Conservation (phyloP, 2,113 vertebrate species). For the Neogale vison region DNA sequence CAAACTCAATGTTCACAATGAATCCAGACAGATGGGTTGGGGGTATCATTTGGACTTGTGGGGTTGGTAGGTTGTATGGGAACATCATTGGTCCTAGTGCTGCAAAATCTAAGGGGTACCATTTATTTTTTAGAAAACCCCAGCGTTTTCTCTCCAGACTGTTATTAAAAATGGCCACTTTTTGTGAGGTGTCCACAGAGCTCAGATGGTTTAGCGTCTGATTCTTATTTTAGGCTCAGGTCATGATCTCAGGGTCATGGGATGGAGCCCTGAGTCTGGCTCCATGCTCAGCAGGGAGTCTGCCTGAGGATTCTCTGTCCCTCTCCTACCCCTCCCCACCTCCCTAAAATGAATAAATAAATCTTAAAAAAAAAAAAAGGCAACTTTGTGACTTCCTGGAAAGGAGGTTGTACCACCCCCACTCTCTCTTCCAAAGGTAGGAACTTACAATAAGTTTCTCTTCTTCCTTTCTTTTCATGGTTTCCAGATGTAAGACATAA, state of each 20-base stretch:
- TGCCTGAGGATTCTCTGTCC: neutral
- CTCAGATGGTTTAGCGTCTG: neutral
- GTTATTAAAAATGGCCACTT: neutral
- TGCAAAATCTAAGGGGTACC: neutral
- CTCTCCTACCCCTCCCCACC: neutral
- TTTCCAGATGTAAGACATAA: neutral
- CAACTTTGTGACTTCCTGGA: neutral
- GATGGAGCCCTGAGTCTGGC: accelerated
- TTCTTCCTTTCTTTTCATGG: neutral
- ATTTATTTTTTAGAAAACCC: neutral
- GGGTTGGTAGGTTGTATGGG: neutral
- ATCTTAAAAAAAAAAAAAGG: neutral
- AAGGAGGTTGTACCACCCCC: neutral
- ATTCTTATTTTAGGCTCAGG: neutral
- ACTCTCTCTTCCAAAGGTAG: neutral
- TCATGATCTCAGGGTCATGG: neutral
- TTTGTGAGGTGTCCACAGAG: neutral
- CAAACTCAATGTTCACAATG: slow-evolving; percentile 1
- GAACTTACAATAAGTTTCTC: neutral
- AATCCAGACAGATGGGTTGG: neutral
- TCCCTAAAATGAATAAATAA: neutral
- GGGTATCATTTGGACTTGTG: neutral
- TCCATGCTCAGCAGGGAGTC: neutral
- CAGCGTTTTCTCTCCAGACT: neutral
- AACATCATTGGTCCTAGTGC: neutral